Evolutionary conservation across 2,888 invertebrate genomes (phyloP).

Genomic region (Spilarctia lutea): DNA sequence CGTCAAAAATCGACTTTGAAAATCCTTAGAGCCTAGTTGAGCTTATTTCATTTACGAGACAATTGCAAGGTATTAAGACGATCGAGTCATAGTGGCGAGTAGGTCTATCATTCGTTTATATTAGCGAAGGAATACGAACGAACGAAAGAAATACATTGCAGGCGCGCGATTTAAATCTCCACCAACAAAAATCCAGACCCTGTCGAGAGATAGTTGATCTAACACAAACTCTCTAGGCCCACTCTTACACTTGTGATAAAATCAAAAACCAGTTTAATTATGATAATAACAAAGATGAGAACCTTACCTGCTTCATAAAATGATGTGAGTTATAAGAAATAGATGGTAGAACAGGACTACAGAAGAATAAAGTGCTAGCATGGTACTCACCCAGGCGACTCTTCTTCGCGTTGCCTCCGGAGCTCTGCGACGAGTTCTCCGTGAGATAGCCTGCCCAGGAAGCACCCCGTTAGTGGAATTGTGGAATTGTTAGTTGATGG

Average conservation of each 20-base stretch:
- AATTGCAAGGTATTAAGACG: too few relatives aligned
- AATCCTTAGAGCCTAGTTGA: not conserved
- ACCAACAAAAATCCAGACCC: too few relatives aligned
- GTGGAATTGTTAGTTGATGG: slow-evolving; percentile 51
- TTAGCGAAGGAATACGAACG: not conserved
- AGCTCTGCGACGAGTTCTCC: slow-evolving; percentile 79
- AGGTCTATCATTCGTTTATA: too few relatives aligned
- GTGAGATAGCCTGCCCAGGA: slow-evolving; percentile 84
- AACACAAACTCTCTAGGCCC: too few relatives aligned
- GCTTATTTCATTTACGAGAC: not conserved
- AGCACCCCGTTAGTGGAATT: slow-evolving; percentile 80
- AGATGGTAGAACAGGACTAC: not conserved
- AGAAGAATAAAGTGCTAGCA: slow-evolving; percentile 21
- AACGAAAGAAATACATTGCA: not conserved
- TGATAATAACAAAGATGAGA: not conserved
- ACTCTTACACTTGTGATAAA: not conserved
- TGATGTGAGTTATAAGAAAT: not conserved
- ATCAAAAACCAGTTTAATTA: not conserved
- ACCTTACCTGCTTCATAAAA: not conserved
- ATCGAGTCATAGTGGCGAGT: too few relatives aligned
- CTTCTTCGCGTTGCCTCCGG: slow-evolving; percentile 66
- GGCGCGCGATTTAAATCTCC: not conserved
- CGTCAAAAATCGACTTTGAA: not conserved
- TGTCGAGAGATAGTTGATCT: too few relatives aligned
- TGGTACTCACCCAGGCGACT: slow-evolving; percentile 64